Base-by-base conservation (phyloP, 2,113 vertebrate genomes). In the Takifugu bimaculatus region DNA sequence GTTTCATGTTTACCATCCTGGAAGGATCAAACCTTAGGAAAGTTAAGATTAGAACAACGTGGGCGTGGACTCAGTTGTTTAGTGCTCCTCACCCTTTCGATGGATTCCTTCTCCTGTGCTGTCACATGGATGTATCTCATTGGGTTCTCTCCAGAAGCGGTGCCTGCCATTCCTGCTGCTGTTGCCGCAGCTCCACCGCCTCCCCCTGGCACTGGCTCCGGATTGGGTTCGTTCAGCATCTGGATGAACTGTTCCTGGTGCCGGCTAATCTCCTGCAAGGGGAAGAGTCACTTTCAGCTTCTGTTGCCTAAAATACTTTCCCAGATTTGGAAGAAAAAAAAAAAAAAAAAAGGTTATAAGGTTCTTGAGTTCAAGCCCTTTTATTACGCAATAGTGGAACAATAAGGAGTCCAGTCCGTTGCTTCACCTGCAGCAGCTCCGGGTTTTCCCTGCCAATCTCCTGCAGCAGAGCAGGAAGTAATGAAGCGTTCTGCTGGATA, bases 61-160 rank as follows among this genome's bases (percentile, higher is more conserved):
- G 5, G 15, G n/a, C 45, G 0, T n/a, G 45, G 9, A 42, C n/a
- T 27, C 15, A n/a, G 13, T 4, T n/a, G 25, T 15, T 4, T 50
- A 29, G 28, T 61, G 4, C 50, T 62, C 59, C 92, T 93, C 70
- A 98, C 95, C 93, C 95, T 93, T 85, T 98, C 96, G 82, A 98
- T 97, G 88, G 96, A 96, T 92, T 98, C 95, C 85, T 98, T 98
- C 86, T 98, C 96, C 90, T 96, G 96, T 78, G 95, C 95, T 13
- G 96, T 98, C 85, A 98, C 94, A 93, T 98, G 95, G 89, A 98
- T 97, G 81, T 97, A 98, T 89, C 93, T 96, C 93, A 93, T 94
- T 3, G 92, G 92, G 65, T 70, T 60, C 70, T 91, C 92, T n/a
- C 89, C 93, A 73, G 94, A 88, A 72, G 91, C 71, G 70, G 93